Conservation (phyloP, 2,888 invertebrate species). For the Drosophila multiciliata region DNA sequence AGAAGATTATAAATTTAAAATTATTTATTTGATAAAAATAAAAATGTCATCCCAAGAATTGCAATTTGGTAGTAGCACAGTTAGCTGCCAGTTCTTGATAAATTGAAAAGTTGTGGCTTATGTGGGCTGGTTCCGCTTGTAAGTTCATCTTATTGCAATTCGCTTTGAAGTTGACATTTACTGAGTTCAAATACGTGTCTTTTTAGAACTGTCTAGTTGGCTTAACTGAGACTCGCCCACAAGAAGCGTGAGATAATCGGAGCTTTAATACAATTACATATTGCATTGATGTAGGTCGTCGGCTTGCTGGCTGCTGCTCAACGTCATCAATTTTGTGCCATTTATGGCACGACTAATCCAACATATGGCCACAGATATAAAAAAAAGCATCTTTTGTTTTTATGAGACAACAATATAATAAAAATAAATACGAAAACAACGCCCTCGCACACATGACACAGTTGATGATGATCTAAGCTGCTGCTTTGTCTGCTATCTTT, state of each 20-base stretch:
- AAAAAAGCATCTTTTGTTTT: constrained; percentile 59
- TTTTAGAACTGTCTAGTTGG: constrained; percentile 8
- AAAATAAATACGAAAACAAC: constrained; percentile 22
- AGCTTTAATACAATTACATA: constrained; percentile 52
- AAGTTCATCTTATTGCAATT: not conserved
- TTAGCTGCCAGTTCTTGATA: not conserved
- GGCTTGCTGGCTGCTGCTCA: constrained; percentile 24
- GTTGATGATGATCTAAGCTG: constrained; percentile 65
- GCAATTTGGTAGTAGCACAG: not conserved
- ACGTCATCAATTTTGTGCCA: constrained; percentile 56
- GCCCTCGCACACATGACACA: constrained; percentile 53
- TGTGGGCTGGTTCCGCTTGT: too few species aligned
- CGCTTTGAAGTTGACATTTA: constrained; percentile 41
- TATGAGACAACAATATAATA: constrained; percentile 29
- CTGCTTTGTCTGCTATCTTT: constrained; percentile 20
- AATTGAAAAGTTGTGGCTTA: constrained; percentile 1
- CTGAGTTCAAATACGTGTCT: constrained; percentile 19
- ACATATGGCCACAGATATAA: constrained; percentile 50
- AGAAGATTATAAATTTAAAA: not conserved
- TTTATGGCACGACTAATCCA: constrained; percentile 43
- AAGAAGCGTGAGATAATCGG: constrained; percentile 40
- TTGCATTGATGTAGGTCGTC: constrained; percentile 70
- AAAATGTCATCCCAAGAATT: not conserved
- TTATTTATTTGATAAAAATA: not conserved
- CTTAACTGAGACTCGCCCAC: constrained; percentile 36